These are phyloP conservation scores for Gallinago solitaria DNA, from an alignment of 2,797 vertebrate species.

Conservation along the genomic window DNA sequence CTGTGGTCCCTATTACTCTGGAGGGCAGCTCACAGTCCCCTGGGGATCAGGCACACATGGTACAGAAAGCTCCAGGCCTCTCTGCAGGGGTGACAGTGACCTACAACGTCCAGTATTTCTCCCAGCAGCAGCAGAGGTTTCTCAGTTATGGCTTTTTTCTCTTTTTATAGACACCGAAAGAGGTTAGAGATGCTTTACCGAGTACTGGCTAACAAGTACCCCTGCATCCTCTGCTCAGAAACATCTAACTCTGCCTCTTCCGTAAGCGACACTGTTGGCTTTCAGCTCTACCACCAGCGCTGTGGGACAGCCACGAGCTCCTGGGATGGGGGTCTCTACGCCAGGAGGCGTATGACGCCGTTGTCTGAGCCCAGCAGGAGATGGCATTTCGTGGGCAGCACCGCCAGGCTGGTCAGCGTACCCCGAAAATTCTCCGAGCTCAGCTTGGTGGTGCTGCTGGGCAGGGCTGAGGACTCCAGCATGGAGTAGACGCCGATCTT, in stretches of 20 bases:
- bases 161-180: neutral
- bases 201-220: neutral
- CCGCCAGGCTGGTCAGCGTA: conserved; percentile 93
- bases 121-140: conserved; percentile 62
- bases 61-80: conserved; percentile 14
- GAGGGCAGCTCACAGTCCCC: conserved; percentile 39
- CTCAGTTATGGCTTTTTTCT: conserved; percentile 64
- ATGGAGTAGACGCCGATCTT: conserved; percentile 96
- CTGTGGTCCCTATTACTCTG: neutral
- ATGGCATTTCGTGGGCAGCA: conserved; percentile 95
- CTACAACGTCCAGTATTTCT: conserved; percentile 38
- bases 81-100: conserved; percentile 52
- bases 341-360: conserved; percentile 89
- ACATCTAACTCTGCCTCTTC: neutral
- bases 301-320: neutral
- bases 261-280: neutral
- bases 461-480: conserved; percentile 87
- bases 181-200: neutral
- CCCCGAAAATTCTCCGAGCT: conserved; percentile 98
- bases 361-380: conserved; percentile 97
- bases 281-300: neutral
- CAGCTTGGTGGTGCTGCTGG: conserved; percentile 89
- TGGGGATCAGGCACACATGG: conserved; percentile 58
- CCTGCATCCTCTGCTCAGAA: neutral
- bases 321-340: conserved; percentile 63